Evolutionary conservation across 2,888 invertebrate genomes (phyloP), one percentile per base, ranked within the genome.

Genomic region (Spilosoma lubricipeda): DNA sequence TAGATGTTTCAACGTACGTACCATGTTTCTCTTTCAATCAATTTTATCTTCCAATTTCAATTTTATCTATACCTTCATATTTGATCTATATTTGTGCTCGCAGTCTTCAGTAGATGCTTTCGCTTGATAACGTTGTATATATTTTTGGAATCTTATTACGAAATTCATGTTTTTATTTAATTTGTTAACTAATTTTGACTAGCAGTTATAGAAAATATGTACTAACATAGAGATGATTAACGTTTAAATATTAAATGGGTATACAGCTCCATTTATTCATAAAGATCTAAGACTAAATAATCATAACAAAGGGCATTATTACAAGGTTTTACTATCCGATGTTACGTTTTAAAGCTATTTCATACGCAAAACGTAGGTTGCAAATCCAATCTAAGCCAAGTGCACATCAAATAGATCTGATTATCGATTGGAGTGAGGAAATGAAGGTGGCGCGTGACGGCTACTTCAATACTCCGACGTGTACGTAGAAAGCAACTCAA

Each of bases 401-500:
- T 81, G 81, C 80, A 80, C 82, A 82, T 85, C 86, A 82, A 48
- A 84, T 83, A 79, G 80, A 81, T 76, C 79, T 82, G 79, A 85
- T 83, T 88, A 89, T 87, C 86, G 86, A 87, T 86, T 82, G 78
- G 80, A 73, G 75, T 71, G 77, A 85, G 89, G 88, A 90, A 89
- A 89, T 90, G 84, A 87, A 80, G 77, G 77, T 68, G 85, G 77
- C 73, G 76, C 83, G 83, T 78, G 80, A 78, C 78, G 77, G 82
- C 78, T 77, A 80, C 83, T 80, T 75, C 76, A 79, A 68, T 66
- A 74, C 74, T 65, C 39, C 30, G 33, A n/a, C 42, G 73, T 30
- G 23, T 70, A 74, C 70, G 74, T 74, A 65, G 64, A 64, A 52
- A 45, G 36, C 73, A 74, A 64, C 69, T 69, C 67, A 75, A 71